Percentiles rank a stretch among this genome's conserved stretches.
Evolutionary conservation across 2,888 invertebrate species (phyloP).

Genomic region (Pseudoips prasinana): DNA sequence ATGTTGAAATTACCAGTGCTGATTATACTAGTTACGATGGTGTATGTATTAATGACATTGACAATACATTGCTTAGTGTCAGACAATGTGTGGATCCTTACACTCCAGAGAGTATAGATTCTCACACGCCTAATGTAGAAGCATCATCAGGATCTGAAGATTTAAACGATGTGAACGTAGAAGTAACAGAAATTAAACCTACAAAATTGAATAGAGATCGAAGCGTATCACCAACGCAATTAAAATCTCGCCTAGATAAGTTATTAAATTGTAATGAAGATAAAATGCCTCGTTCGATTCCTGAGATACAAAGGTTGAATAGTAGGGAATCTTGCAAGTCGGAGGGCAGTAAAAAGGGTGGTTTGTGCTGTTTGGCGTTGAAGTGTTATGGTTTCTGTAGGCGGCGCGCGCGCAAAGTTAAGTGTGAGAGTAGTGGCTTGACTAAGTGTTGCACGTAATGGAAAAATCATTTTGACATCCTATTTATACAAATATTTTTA

Average conservation of each 20-base stretch:
- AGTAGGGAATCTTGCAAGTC: slow-evolving; percentile 70
- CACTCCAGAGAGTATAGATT: slow-evolving; percentile 91
- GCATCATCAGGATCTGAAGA: slow-evolving; percentile 53
- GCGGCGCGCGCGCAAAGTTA: slow-evolving; percentile 54
- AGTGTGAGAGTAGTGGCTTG: slow-evolving; percentile 58
- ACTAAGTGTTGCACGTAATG: slow-evolving; percentile 51
- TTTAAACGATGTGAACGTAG: slow-evolving; percentile 41
- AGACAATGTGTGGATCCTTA: slow-evolving; percentile 85
- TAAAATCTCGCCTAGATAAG: slow-evolving; percentile 83
- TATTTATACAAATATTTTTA: no score
- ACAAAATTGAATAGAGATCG: slow-evolving; percentile 54
- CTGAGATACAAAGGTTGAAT: slow-evolving; percentile 57
- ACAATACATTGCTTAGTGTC: slow-evolving; percentile 69
- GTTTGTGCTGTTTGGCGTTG: slow-evolving; percentile 65
- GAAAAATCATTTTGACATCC: slow-evolving; percentile 9
- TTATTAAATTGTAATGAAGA: slow-evolving; percentile 42
- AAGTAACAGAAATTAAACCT: slow-evolving; percentile 52
- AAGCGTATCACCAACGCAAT: slow-evolving; percentile 83
- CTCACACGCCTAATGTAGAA: slow-evolving; percentile 85
- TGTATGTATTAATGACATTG: slow-evolving; percentile 80
- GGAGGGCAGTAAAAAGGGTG: slow-evolving; percentile 52
- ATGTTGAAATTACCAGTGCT: slow-evolving; percentile 76
- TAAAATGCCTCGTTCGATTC: slow-evolving; percentile 41
- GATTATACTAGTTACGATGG: slow-evolving; percentile 65
- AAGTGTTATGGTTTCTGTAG: slow-evolving; percentile 74